Evolutionary conservation across 2,797 vertebrate species (phyloP).

Genomic region (Tokudaia muenninki): DNA sequence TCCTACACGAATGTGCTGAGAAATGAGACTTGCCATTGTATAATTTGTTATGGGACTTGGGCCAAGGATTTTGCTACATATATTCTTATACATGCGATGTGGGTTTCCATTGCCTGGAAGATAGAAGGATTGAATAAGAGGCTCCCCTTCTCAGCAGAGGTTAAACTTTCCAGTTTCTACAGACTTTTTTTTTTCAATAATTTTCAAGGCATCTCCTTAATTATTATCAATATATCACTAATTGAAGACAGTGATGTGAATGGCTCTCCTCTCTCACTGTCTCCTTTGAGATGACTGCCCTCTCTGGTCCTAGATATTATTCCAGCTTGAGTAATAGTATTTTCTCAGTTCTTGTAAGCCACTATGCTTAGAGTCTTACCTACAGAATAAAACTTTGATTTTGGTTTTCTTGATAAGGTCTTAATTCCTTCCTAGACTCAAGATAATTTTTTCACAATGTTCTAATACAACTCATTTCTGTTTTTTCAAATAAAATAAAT

Average conservation of each 20-base stretch:
- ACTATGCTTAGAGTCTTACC: neutral
- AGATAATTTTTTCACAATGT: neutral
- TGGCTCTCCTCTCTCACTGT: neutral
- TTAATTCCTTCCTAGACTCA: neutral
- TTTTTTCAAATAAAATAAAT: neutral
- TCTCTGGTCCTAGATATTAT: neutral
- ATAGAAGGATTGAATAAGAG: neutral
- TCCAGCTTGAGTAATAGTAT: neutral
- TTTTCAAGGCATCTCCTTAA: neutral
- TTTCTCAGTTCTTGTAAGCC: no score
- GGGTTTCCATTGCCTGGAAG: neutral
- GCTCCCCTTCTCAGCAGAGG: neutral
- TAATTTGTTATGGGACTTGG: neutral
- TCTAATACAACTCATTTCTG: neutral
- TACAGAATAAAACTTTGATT: neutral
- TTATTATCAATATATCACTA: conserved; percentile 8
- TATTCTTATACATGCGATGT: neutral
- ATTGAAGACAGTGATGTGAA: neutral
- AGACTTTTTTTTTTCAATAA: neutral
- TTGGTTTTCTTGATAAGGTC: neutral
- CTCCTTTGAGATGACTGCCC: neutral
- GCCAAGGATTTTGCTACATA: neutral
- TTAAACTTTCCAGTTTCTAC: neutral
- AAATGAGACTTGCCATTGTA: neutral
- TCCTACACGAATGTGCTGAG: neutral